Evolutionary conservation across 2,888 invertebrate species (phyloP), one percentile per base, ranked within the genome.

Genomic region (Drosophila affinis): DNA sequence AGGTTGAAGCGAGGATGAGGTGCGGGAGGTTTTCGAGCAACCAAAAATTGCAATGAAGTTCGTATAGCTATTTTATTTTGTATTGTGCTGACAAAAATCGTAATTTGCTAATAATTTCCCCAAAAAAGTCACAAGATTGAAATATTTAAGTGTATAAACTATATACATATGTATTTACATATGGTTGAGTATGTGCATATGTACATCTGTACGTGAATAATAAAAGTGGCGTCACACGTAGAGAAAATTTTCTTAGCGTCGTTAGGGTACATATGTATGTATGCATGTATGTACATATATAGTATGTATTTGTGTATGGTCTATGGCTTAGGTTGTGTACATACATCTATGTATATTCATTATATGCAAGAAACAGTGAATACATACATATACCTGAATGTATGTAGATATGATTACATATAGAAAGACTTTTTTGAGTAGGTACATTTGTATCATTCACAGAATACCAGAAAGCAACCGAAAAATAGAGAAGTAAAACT

Each of bases 241-340:
- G 67, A 75, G 75, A 75, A 75, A 75, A 74, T 74, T 75, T 75
- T 75, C 75, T 61, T 75, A 60, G 53, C 62, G 56, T 62, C 59
- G 56, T 46, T 49, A 44, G 29, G 49, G 10, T 60, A 47, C 34
- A 29, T 57, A 56, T 56, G 27, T 53, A 44, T 71, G n/a, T 34
- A 49, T 18, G 9, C 32, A 32, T 46, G 21, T 21, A 21, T 21
- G 3, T 21, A 21, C 0, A 21, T 21, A 21, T 3, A 21, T 21
- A 21, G 21, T 21, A 46, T 17, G 24, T 44, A 39, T 54, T 14
- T 32, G 29, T 55, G 55, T 44, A 21, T 47, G 29, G 49, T 21
- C 9, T 44, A 52, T 57, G 48, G n/a, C 52, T 46, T 44, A 12
- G 48, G n/a, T 18, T 34, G 52, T 32, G 14, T n/a, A 10, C n/a